A percentile compares a stretch with the other conserved stretches of the same genome.
Conservation (phyloP, 2,797 vertebrate species). For the Urocyon cinereoargenteus region DNA sequence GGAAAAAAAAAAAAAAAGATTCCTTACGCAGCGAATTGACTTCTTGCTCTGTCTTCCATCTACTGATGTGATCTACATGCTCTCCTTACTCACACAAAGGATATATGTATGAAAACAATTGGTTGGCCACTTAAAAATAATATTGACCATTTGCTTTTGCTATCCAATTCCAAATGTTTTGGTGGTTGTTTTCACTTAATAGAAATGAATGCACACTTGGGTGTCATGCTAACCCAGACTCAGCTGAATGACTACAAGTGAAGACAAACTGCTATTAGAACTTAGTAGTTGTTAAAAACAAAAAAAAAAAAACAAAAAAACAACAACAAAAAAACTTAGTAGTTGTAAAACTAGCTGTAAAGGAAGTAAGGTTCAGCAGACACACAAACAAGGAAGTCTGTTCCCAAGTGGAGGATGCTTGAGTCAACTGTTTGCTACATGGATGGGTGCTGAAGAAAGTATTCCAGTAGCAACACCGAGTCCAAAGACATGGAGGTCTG, state of each 20-base stretch:
- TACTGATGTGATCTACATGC: not conserved
- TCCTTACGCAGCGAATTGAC: not conserved
- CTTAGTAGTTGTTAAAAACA: too few relatives aligned
- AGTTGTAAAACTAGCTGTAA: not conserved
- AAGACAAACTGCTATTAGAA: not conserved
- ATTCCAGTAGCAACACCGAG: not conserved
- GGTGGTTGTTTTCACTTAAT: not conserved
- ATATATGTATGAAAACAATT: not conserved
- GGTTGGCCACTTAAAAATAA: not conserved
- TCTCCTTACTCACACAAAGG: not conserved
- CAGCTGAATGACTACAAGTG: not conserved
- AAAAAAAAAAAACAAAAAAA: too few relatives aligned
- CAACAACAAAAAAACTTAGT: too few relatives aligned
- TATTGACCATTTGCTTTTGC: not conserved
- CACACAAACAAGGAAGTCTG: not conserved
- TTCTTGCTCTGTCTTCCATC: not conserved
- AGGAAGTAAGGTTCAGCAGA: not conserved
- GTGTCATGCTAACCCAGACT: not conserved
- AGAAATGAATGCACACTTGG: not conserved
- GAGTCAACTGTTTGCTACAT: not conserved
- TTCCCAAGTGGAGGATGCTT: not conserved
- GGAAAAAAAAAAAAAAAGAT: not conserved
- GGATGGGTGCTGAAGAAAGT: not conserved
- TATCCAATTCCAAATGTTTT: not conserved
- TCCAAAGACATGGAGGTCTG: not conserved